Percentiles rank a stretch among this genome's conserved stretches.
Evolutionary conservation across 2,888 invertebrate genomes (phyloP).

Genomic region (Graphium colonna): DNA sequence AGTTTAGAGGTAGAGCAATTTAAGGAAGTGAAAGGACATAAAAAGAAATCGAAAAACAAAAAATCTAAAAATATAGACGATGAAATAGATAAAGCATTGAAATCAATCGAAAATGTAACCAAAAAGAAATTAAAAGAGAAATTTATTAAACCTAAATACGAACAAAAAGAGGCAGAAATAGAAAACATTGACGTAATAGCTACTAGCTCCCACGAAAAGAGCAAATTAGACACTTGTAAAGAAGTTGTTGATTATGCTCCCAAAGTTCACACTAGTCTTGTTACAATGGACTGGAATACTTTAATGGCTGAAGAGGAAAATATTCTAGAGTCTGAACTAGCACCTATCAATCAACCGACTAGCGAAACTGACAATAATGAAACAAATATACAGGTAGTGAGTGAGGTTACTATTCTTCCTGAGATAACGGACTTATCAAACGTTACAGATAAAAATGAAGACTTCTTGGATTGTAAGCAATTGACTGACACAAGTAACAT

Average conservation of each 20-base stretch:
- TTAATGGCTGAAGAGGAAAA: conserved; percentile 65
- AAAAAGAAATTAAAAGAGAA: conserved; percentile 45
- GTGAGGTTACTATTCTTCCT: conserved; percentile 65
- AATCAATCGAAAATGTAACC: conserved; percentile 46
- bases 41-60: conserved; percentile 53
- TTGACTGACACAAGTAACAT: conserved; percentile 10
- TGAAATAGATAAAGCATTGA: conserved; percentile 51
- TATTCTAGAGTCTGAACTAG: conserved; percentile 39
- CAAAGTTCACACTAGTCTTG: conserved; percentile 31
- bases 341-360: conserved; percentile 40
- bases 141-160: conserved; percentile 13
- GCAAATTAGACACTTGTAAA: neutral
- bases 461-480: neutral
- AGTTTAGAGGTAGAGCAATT: conserved; percentile 4
- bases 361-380: neutral
- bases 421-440: conserved; percentile 38
- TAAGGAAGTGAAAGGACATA: conserved; percentile 37
- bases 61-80: conserved; percentile 47
- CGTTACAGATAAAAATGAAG: conserved; percentile 13
- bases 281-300: conserved; percentile 65
- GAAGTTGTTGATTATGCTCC: conserved; percentile 11
- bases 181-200: neutral
- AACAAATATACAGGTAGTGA: conserved; percentile 46
- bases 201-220: neutral
- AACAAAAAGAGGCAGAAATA: conserved; percentile 4